These are phyloP conservation scores for Marronus borbonicus DNA, from an alignment of 2,888 invertebrate genomes.

Conservation along the genomic window DNA sequence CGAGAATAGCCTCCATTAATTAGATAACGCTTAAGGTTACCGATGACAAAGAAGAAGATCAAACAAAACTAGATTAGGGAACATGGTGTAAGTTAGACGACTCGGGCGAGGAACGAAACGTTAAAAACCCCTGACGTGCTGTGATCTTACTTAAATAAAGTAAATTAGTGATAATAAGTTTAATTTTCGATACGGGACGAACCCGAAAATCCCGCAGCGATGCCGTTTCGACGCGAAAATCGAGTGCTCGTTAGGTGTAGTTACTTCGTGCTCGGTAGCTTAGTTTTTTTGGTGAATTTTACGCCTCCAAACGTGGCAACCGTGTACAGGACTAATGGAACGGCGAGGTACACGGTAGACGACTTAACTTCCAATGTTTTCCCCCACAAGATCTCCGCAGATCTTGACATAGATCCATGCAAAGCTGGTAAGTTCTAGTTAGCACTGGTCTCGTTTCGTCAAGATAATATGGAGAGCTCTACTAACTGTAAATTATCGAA, in stretches of 20 bases:
- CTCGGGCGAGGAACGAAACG: neutral
- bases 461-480: neutral
- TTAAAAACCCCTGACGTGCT: slow-evolving; percentile 24
- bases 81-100: neutral
- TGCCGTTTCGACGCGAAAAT: slow-evolving; percentile 5
- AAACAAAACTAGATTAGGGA: neutral
- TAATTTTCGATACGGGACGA: too few relatives aligned
- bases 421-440: slow-evolving; percentile 82
- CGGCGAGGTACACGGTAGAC: slow-evolving; percentile 75
- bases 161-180: neutral
- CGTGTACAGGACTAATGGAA: slow-evolving; percentile 26
- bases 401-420: slow-evolving; percentile 88
- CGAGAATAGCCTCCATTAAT: neutral
- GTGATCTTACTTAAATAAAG: slow-evolving; percentile 36
- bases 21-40: too few relatives aligned
- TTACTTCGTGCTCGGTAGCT: neutral
- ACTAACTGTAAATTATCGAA: too few relatives aligned
- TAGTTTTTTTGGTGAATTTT: slow-evolving; percentile 9
- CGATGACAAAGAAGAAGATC: too few relatives aligned
- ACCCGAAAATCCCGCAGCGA: neutral
- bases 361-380: slow-evolving; percentile 79
- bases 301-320: neutral
- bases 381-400: slow-evolving; percentile 80
- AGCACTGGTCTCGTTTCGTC: neutral
- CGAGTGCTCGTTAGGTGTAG: neutral